Conservation (phyloP, 2,888 invertebrate species). For the Halictus ligatus region DNA sequence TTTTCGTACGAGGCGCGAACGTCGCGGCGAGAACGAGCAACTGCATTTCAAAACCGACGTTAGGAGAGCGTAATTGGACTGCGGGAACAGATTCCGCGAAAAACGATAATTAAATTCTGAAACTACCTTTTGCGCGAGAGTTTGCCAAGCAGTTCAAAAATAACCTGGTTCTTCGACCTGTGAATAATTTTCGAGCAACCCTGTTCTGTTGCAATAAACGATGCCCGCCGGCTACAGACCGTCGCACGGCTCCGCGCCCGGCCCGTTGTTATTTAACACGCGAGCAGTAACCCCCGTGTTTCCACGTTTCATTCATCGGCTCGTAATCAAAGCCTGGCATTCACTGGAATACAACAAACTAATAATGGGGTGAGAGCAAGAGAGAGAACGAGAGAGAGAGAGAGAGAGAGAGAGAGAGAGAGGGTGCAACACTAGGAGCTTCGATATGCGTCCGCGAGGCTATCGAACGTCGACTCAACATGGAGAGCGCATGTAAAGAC, state of each 20-base stretch:
- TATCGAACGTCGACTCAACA: conserved; percentile 54
- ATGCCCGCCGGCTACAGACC: neutral
- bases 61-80: neutral
- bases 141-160: neutral
- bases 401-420: neutral
- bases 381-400: neutral
- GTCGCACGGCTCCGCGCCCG: neutral
- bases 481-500: conserved; percentile 48
- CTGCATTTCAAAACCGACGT: neutral
- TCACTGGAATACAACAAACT: neutral
- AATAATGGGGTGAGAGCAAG: neutral
- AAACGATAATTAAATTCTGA: neutral
- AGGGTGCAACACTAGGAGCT: neutral
- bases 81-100: neutral
- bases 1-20: neutral
- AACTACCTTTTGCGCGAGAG: neutral
- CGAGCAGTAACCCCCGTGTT: conserved; percentile 4
- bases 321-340: neutral
- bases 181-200: conserved; percentile 1
- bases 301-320: neutral
- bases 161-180: neutral
- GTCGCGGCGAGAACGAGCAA: neutral
- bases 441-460: conserved; percentile 16
- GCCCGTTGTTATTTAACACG: conserved; percentile 24
- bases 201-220: conserved; percentile 4